Base-by-base conservation (phyloP, 1,140 invertebrate species). In the Drosophila tropicalis region DNA sequence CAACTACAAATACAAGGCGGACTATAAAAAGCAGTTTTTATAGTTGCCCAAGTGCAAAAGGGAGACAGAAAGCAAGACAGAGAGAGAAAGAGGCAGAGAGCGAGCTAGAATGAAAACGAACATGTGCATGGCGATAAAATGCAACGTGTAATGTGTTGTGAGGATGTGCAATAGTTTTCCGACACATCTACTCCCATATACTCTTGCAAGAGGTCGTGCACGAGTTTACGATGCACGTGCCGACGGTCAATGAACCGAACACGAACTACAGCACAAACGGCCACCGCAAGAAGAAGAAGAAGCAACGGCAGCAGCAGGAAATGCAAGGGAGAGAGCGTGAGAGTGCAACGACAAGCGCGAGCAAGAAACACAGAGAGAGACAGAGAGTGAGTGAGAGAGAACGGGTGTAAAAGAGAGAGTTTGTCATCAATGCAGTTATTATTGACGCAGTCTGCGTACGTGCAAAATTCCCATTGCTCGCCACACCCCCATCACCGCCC, bases 61-160 rank as follows among this genome's bases (percentile, higher is more conserved):
- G 34, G 19, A 32, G 10, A 15, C 12, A 68, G 61, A 51, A 40
- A 69, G 15, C 25, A n/a, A 32, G 10, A 15, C 12, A 68, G 61
- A 54, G 58, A 63, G 56, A 44, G 67, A 57, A 34, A 36, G 17
- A 39, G 51, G 12, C 9, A 55, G 5, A 39, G 39, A 58, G 17
- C 61, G 60, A 76, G 51, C 25, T 47, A 32, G 62, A 75, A 62
- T 44, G 44, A 58, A 25, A 29, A 25, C 44, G 32, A 76, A 61
- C 83, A 86, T 86, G 83, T 86, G 83, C 79, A 87, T 73, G 83
- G 15, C 83, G 76, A 86, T 86, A 87, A 51, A 87, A 89, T 87
- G 84, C 83, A 87, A 83, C 80, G 83, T 80, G 76, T 64, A 74
- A 34, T 80, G 36, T 63, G 40, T 44, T 60, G 39, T 2, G 81